Evolutionary conservation across 2,888 invertebrate genomes (phyloP).

Genomic region (Strigamia transsilvanica): DNA sequence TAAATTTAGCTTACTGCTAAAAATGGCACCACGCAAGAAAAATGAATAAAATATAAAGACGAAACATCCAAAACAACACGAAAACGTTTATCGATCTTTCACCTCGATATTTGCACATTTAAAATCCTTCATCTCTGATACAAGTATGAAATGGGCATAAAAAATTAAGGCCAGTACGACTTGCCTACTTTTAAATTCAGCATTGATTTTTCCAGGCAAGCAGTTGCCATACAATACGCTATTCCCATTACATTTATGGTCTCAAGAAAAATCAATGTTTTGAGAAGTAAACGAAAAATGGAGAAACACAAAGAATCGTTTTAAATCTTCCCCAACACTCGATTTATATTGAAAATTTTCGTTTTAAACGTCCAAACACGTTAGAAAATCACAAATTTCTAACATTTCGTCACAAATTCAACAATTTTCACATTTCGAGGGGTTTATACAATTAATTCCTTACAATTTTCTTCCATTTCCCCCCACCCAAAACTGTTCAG

Average conservation of each 20-base stretch:
- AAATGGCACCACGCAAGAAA: not conserved
- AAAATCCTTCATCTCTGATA: too few relatives aligned
- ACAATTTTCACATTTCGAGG: too few relatives aligned
- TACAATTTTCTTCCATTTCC: too few relatives aligned
- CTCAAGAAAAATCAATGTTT: conserved; percentile 49
- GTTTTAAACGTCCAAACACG: not conserved
- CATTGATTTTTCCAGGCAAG: conserved; percentile 45
- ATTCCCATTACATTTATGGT: conserved; percentile 49
- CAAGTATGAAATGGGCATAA: not conserved
- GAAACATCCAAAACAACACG: not conserved
- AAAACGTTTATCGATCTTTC: conserved; percentile 12
- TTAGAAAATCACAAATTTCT: too few relatives aligned
- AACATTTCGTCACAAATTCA: too few relatives aligned
- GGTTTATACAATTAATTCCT: too few relatives aligned
- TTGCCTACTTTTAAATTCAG: conserved; percentile 47
- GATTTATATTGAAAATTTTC: not conserved
- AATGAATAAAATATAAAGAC: not conserved
- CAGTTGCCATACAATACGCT: conserved; percentile 49
- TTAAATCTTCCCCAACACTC: not conserved
- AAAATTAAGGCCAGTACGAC: conserved; percentile 25
- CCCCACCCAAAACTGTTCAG: too few relatives aligned
- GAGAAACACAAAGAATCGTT: conserved; percentile 13
- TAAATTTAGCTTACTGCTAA: not conserved
- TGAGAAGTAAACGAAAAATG: conserved; percentile 41
- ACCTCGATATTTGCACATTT: not conserved